phyloP scores from a whole-genome alignment of 2,113 vertebrate genomes.

The Sapayoa aenigma region DNA sequence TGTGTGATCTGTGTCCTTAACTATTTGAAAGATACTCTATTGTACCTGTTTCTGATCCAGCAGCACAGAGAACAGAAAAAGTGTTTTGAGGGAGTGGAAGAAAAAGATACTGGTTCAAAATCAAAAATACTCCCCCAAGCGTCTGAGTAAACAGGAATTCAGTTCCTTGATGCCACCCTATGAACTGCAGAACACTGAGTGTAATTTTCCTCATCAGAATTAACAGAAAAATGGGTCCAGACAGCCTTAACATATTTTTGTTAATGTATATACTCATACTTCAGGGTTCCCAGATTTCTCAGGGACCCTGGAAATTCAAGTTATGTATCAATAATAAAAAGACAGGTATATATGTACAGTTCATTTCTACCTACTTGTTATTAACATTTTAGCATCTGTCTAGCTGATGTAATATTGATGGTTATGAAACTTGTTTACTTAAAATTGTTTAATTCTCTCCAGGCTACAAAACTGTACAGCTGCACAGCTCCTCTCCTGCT shows the following conservation, averaged over 20 bases:
- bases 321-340: neutral
- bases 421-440: neutral
- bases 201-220: neutral
- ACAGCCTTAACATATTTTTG: neutral
- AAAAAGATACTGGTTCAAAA: neutral
- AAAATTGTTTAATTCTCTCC: neutral
- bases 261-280: neutral
- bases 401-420: neutral
- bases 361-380: neutral
- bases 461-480: neutral
- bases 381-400: neutral
- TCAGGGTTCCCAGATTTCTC: neutral
- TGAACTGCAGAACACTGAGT: neutral
- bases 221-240: neutral
- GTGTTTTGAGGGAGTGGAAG: neutral
- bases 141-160: neutral
- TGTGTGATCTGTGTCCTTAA: neutral
- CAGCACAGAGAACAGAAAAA: neutral
- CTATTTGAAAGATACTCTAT: neutral
- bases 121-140: neutral
- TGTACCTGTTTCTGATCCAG: neutral
- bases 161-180: neutral
- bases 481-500: neutral
- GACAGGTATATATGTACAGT: neutral
- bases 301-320: neutral